Evolutionary conservation across 2,113 vertebrate genomes (phyloP).

Genomic region (Odobenus rosmarus): DNA sequence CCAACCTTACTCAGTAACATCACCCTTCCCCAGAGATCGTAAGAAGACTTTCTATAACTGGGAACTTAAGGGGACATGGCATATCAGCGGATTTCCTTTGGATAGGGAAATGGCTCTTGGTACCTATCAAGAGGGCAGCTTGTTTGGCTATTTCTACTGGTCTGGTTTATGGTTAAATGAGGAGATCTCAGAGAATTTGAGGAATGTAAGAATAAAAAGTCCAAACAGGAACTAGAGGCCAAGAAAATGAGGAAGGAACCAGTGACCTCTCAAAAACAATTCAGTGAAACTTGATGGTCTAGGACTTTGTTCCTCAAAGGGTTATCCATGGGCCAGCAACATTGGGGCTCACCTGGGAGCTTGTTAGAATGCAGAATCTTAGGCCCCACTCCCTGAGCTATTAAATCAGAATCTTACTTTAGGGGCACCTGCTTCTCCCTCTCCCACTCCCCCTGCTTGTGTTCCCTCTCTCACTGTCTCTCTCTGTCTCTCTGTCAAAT

Average conservation of each 20-base stretch:
- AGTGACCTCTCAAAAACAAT: conserved; percentile 14
- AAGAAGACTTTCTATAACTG: conserved; percentile 20
- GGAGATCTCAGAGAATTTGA: not conserved
- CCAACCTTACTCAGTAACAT: not conserved
- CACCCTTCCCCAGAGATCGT: not conserved
- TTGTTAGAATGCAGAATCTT: conserved; percentile 34
- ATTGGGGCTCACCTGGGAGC: not conserved
- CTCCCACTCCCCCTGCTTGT: no score
- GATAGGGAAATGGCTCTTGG: not conserved
- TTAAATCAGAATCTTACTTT: not conserved
- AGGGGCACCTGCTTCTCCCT: no score
- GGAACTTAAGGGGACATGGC: not conserved
- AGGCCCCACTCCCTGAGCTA: not conserved
- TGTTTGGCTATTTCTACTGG: not conserved
- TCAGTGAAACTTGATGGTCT: not conserved
- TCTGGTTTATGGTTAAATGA: conserved; percentile 22
- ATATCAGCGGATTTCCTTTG: conserved; percentile 3
- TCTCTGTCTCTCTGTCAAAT: no score
- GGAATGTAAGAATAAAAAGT: not conserved
- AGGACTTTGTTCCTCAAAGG: not conserved
- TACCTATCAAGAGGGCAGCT: not conserved
- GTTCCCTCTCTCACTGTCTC: no score
- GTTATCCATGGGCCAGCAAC: not conserved
- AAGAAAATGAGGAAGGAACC: not conserved
- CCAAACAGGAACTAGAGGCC: not conserved